A percentile compares a stretch with the other conserved stretches of the same genome.
phyloP scores from a whole-genome alignment of 1,140 invertebrate species.

The Pogonomyrmex barbatus region DNA sequence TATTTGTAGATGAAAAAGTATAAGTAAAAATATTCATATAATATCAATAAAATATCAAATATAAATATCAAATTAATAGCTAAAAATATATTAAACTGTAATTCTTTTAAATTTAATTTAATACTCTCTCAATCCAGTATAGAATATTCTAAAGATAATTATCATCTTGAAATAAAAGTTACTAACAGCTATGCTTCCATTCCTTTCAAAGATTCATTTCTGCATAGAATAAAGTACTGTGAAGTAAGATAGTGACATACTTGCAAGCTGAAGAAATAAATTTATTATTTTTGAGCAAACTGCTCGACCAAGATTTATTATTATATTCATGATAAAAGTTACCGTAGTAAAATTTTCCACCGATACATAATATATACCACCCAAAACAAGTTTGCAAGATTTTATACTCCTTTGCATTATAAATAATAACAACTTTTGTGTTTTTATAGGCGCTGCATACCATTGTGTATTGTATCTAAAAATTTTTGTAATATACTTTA shows the following conservation, averaged over 20 bases:
- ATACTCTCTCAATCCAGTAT: not conserved
- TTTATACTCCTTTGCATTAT: conserved; percentile 39
- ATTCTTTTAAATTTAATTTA: not conserved
- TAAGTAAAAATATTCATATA: too few species aligned
- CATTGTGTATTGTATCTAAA: conserved; percentile 38
- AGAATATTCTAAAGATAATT: not conserved
- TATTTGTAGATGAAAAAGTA: conserved; percentile 9
- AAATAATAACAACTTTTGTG: conserved; percentile 29
- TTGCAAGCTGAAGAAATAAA: conserved; percentile 52
- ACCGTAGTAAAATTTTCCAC: conserved; percentile 65
- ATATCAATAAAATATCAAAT: too few species aligned
- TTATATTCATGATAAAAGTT: conserved; percentile 3
- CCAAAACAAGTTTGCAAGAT: conserved; percentile 32
- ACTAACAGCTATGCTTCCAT: not conserved
- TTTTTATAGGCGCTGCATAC: conserved; percentile 34
- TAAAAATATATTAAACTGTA: not conserved
- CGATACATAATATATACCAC: conserved; percentile 19
- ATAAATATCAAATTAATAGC: not conserved
- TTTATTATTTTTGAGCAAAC: conserved; percentile 28
- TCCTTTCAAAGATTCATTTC: conserved; percentile 11
- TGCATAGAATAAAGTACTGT: conserved; percentile 59
- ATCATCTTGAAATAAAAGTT: not conserved
- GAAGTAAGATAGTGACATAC: conserved; percentile 57
- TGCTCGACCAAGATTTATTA: conserved; percentile 8
- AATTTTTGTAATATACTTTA: conserved; percentile 5